Base-by-base conservation (phyloP, 2,113 vertebrate genomes). In the Anthoscopus minutus region DNA sequence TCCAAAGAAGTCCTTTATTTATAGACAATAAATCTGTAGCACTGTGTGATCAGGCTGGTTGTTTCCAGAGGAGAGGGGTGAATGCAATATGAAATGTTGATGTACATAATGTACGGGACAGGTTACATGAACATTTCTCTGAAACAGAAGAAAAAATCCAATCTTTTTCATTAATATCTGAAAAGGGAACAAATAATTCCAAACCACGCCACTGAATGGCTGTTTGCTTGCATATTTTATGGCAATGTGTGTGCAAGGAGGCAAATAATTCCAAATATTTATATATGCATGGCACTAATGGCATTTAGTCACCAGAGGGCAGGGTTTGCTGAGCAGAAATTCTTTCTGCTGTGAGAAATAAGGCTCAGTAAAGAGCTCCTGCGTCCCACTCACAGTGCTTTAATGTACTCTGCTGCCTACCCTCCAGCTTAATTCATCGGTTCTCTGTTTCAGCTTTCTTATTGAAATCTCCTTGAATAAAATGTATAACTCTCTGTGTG, bases 261-360 rank as follows among this genome's bases (percentile, higher is more conserved):
- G 6, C 5, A 54, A 23, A 2, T 10, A n/a, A n/a, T 5, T 3
- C 6, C 3, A 6, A 53, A 27, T 31, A 72, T 61, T 83, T n/a
- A 12, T 24, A 3, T 37, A 33, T 58, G 33, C 45, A 4, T 53
- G 45, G 96, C 50, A 81, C 53, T 97, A 80, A 45, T 45, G 12
- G 23, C 25, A 28, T 89, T 66, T 64, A 38, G 90, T 90, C 98
- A 97, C 97, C 95, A 98, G 98, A 98, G 98, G 98, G 98, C 98
- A 98, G 97, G 92, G 91, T 95, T 80, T 92, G 81, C 98, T 92
- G 97, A 88, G 45, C 33, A 85, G 96, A 97, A 95, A 78, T 88
- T 48, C 82, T 23, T 94, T n/a, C 40, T 38, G 31, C 79, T 44
- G 1, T 5, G 81, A 51, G 57, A 74, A 53, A 9, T 16, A 31